These are phyloP conservation scores for Clytia hemisphaerica DNA, from an alignment of 30 jellyfish, hydroid and myxozoan genomes.

Conservation along the genomic window DNA sequence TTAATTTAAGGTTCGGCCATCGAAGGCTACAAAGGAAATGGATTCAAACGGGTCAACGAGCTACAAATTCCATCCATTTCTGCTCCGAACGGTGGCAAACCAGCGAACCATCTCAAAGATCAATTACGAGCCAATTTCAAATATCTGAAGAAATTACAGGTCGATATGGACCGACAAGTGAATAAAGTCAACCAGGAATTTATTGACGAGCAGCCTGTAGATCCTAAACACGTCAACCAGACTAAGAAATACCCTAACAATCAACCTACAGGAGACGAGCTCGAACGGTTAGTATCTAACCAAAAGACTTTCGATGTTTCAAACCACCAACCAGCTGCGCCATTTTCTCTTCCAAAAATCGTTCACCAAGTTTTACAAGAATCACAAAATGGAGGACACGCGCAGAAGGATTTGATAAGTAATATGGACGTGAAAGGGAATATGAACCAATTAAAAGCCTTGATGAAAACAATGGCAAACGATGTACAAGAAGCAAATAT, in stretches of 20 bases:
- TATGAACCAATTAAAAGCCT: conserved; percentile 30
- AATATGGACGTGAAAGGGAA: conserved; percentile 28
- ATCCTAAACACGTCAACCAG: conserved; percentile 24
- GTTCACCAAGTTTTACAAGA: too few relatives aligned
- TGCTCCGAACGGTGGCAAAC: conserved; percentile 7
- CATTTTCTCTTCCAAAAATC: too few relatives aligned
- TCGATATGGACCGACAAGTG: conserved; percentile 14
- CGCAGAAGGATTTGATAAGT: conserved; percentile 20
- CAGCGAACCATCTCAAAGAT: conserved; percentile 1
- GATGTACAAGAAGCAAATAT: conserved; percentile 16
- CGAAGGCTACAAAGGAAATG: too few relatives aligned
- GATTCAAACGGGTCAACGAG: conserved; percentile 15
- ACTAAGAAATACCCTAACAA: conserved; percentile 20
- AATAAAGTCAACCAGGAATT: conserved; percentile 29
- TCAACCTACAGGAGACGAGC: conserved; percentile 12
- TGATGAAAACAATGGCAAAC: conserved; percentile 19
- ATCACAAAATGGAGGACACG: too few relatives aligned
- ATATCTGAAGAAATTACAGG: conserved; percentile 22
- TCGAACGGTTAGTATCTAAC: conserved; percentile 5
- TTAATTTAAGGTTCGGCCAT: too few relatives aligned
- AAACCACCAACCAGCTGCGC: background rate
- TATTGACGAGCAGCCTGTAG: conserved; percentile 23
- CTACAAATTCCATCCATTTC: conserved; percentile 17
- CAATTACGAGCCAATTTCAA: conserved; percentile 20
- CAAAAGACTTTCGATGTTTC: background rate